Percentiles rank a stretch among this genome's conserved stretches.
Conservation (phyloP, 2,797 vertebrate species). For the Decapterus maruadsi region DNA sequence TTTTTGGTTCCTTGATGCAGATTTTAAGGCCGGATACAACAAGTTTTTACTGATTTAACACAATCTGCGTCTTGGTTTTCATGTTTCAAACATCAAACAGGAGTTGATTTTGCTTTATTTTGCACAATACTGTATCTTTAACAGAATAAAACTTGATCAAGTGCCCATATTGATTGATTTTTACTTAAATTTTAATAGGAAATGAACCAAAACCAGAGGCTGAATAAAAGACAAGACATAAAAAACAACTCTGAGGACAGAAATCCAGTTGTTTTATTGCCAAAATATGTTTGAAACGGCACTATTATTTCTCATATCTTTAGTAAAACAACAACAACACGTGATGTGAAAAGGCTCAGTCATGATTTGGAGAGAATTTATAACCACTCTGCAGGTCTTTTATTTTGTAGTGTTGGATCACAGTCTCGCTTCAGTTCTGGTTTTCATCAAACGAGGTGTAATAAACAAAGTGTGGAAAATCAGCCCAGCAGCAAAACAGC, state of each 20-base stretch:
- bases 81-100: too few relatives aligned
- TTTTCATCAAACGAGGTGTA: neutral
- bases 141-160: neutral
- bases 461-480: neutral
- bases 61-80: neutral
- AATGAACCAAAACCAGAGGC: too few relatives aligned
- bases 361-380: too few relatives aligned
- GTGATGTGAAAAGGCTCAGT: too few relatives aligned
- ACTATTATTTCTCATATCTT: too few relatives aligned
- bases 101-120: neutral
- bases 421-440: too few relatives aligned
- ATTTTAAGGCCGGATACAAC: neutral
- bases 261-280: neutral
- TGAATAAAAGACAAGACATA: too few relatives aligned
- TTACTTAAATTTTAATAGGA: neutral
- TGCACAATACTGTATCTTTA: neutral
- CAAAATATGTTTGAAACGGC: too few relatives aligned
- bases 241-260: neutral
- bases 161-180: neutral
- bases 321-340: too few relatives aligned
- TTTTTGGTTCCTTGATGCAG: neutral
- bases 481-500: neutral
- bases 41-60: neutral
- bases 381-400: neutral
- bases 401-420: neutral